Percentiles rank a stretch among this genome's conserved stretches.
These are phyloP conservation scores for Hippopotamus amphibius DNA, from an alignment of 2,113 vertebrate genomes.

Conservation along the genomic window DNA sequence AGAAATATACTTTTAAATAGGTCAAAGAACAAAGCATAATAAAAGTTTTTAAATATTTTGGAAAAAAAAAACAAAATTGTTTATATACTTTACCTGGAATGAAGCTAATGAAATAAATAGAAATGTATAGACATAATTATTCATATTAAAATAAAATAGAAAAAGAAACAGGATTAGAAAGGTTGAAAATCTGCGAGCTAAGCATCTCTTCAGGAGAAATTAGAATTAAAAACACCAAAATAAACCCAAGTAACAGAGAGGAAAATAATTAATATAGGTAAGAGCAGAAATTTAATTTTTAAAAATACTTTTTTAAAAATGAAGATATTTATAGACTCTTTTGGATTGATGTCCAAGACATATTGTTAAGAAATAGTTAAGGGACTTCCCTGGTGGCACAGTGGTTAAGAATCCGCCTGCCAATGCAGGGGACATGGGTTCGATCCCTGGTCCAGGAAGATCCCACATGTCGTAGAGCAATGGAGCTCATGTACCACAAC, in stretches of 20 bases:
- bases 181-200: slow-evolving; percentile 34
- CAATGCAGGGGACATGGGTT: too few relatives aligned
- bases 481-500: too few relatives aligned
- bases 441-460: too few relatives aligned
- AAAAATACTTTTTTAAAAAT: not conserved
- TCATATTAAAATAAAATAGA: slow-evolving; percentile 29
- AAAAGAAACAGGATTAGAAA: not conserved
- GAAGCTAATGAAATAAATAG: not conserved
- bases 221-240: slow-evolving; percentile 47
- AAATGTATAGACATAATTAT: not conserved
- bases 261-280: not conserved
- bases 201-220: slow-evolving; percentile 27
- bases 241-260: not conserved
- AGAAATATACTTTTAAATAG: not conserved
- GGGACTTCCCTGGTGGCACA: too few relatives aligned
- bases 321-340: not conserved
- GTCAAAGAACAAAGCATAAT: slow-evolving; percentile 6
- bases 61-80: slow-evolving; percentile 26
- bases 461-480: too few relatives aligned
- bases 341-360: not conserved
- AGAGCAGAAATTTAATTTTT: slow-evolving; percentile 51
- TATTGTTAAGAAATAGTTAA: not conserved
- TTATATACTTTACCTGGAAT: not conserved
- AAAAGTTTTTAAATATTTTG: not conserved
- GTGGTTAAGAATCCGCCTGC: too few relatives aligned